phyloP scores from a whole-genome alignment of 2,888 invertebrate genomes.

The Cordilura impudica region DNA sequence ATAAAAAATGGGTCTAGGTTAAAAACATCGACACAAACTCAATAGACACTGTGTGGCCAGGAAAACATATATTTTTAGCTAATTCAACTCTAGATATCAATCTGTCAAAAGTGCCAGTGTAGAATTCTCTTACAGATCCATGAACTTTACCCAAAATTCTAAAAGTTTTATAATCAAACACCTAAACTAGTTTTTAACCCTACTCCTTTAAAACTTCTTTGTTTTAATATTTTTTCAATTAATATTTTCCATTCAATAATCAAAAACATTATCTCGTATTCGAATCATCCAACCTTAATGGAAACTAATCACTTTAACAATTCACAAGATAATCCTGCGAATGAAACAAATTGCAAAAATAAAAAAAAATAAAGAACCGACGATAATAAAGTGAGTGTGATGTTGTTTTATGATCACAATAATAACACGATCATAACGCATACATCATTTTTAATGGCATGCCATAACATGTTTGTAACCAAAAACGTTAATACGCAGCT shows the following conservation, averaged over 20 bases:
- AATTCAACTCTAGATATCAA: no score
- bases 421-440: conserved; percentile 59
- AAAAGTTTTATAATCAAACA: no score
- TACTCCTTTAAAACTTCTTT: no score
- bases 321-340: conserved; percentile 42
- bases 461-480: conserved; percentile 41
- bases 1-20: no score
- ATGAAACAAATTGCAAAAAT: conserved; percentile 1
- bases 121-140: no score
- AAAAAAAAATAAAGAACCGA: conserved; percentile 19
- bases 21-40: no score
- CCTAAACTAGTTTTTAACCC: no score
- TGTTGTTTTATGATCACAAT: conserved; percentile 59
- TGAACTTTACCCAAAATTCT: no score
- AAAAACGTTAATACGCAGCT: conserved; percentile 50
- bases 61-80: no score
- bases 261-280: conserved; percentile 43
- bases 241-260: conserved; percentile 27
- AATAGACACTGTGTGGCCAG: no score
- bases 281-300: conserved; percentile 46
- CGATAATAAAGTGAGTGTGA: conserved; percentile 60
- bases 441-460: conserved; percentile 55
- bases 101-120: no score
- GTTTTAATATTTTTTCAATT: conserved; percentile 32
- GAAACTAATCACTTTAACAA: conserved; percentile 51